Conservation (phyloP, 2,888 invertebrate genomes). For the Endotricha flammealis region DNA sequence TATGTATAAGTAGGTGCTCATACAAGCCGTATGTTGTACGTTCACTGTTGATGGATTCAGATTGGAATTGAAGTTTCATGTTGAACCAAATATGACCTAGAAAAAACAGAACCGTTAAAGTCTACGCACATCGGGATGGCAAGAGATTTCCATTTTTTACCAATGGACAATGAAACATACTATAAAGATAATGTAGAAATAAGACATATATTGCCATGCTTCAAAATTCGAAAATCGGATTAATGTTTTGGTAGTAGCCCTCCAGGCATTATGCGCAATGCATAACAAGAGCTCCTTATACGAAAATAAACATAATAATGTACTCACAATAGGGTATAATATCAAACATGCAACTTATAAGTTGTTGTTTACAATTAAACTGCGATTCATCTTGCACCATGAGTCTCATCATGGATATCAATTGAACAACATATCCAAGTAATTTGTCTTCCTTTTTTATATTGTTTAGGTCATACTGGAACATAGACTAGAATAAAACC, state of each 20-base stretch:
- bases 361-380: constrained; percentile 20
- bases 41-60: constrained; percentile 13
- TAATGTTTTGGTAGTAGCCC: too few species aligned
- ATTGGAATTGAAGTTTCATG: constrained; percentile 32
- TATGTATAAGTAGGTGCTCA: constrained; percentile 41
- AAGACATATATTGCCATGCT: too few species aligned
- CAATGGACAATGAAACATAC: too few species aligned
- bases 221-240: too few species aligned
- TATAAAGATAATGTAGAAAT: too few species aligned
- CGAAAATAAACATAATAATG: constrained; percentile 4
- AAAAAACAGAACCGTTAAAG: too few species aligned
- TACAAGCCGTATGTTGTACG: constrained; percentile 34
- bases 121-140: too few species aligned
- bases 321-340: constrained; percentile 49
- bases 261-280: too few species aligned
- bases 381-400: constrained; percentile 22
- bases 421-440: constrained; percentile 37
- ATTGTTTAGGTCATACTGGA: constrained; percentile 24
- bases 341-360: constrained; percentile 37
- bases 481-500: constrained; percentile 34
- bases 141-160: too few species aligned
- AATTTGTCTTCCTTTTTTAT: constrained; percentile 30
- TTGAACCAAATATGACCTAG: constrained; percentile 51
- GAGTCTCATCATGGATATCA: constrained; percentile 34
- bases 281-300: too few species aligned